These are phyloP conservation scores for Candoia aspera DNA, from an alignment of 2,113 vertebrate genomes.

Conservation along the genomic window DNA sequence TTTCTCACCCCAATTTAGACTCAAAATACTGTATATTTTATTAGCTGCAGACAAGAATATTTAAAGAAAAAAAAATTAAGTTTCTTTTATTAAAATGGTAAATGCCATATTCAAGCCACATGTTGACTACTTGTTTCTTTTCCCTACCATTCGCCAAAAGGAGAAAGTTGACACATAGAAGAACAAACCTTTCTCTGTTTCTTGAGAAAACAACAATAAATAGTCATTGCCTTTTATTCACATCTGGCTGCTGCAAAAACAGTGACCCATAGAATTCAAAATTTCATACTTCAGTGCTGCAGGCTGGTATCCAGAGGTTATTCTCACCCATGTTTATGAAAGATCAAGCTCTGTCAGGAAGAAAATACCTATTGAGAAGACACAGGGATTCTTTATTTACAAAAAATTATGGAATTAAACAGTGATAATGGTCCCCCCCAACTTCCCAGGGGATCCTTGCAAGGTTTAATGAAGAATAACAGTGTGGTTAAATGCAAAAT, in stretches of 20 bases:
- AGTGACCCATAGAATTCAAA: constrained; percentile 82
- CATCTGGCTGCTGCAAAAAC: constrained; percentile 81
- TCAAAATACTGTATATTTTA: constrained; percentile 64
- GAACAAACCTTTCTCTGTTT: constrained; percentile 80
- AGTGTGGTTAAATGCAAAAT: constrained; percentile 39
- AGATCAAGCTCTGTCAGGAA: constrained; percentile 70
- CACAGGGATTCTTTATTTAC: constrained; percentile 69
- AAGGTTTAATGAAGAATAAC: constrained; percentile 36
- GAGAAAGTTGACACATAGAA: constrained; percentile 62
- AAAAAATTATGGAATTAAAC: constrained; percentile 64
- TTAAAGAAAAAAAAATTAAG: constrained; percentile 73
- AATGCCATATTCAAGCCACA: constrained; percentile 71
- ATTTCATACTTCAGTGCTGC: constrained; percentile 75
- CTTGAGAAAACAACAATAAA: constrained; percentile 87
- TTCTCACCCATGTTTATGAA: constrained; percentile 74
- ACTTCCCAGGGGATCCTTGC: constrained; percentile 27
- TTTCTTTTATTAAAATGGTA: constrained; percentile 73
- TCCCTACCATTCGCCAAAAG: constrained; percentile 32
- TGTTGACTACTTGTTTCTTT: constrained; percentile 71
- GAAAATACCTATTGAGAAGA: constrained; percentile 79
- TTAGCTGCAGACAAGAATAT: constrained; percentile 75
- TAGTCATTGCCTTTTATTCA: constrained; percentile 85
- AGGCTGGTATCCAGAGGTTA: constrained; percentile 72
- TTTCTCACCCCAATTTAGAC: constrained; percentile 71
- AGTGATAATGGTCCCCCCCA: constrained; percentile 63